Conservation (phyloP, 2,888 invertebrate genomes). For the Cheilosia scutellata region DNA sequence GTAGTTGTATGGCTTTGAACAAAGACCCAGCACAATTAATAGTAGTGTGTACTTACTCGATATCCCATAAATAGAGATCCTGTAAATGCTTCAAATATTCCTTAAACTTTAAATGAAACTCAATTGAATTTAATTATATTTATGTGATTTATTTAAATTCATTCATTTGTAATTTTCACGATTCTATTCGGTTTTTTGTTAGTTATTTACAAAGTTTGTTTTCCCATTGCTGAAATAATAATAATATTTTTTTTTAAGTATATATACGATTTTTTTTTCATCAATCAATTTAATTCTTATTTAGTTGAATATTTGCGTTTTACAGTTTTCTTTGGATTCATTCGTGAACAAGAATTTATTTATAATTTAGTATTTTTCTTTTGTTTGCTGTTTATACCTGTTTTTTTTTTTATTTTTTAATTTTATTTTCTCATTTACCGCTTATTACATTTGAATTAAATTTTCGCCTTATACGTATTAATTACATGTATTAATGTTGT, state of each 20-base stretch:
- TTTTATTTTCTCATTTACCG: background rate
- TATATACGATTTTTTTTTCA: slow-evolving; percentile 4
- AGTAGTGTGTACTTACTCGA: too few relatives aligned
- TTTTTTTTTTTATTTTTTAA: background rate
- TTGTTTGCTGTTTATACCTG: slow-evolving; percentile 19
- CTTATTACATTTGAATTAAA: slow-evolving; percentile 18
- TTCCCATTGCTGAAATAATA: slow-evolving; percentile 45
- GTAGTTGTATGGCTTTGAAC: too few relatives aligned
- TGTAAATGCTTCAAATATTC: background rate
- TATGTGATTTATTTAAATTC: slow-evolving; percentile 73
- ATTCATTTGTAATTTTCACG: slow-evolving; percentile 59
- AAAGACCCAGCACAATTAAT: too few relatives aligned
- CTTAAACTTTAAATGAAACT: background rate
- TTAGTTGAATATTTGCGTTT: slow-evolving; percentile 31
- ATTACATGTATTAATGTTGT: slow-evolving; percentile 27
- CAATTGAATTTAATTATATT: slow-evolving; percentile 46
- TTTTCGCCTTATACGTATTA: slow-evolving; percentile 22
- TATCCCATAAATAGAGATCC: background rate
- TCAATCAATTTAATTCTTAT: slow-evolving; percentile 34
- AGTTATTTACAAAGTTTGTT: slow-evolving; percentile 58
- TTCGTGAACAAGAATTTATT: slow-evolving; percentile 59
- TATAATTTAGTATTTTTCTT: slow-evolving; percentile 30
- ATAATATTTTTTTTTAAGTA: slow-evolving; percentile 11
- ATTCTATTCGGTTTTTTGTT: slow-evolving; percentile 42
- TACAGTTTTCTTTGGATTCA: slow-evolving; percentile 20